These are phyloP conservation scores for Brachypodius melanocephalos DNA, from an alignment of 2,113 vertebrate species.

Conservation along the genomic window DNA sequence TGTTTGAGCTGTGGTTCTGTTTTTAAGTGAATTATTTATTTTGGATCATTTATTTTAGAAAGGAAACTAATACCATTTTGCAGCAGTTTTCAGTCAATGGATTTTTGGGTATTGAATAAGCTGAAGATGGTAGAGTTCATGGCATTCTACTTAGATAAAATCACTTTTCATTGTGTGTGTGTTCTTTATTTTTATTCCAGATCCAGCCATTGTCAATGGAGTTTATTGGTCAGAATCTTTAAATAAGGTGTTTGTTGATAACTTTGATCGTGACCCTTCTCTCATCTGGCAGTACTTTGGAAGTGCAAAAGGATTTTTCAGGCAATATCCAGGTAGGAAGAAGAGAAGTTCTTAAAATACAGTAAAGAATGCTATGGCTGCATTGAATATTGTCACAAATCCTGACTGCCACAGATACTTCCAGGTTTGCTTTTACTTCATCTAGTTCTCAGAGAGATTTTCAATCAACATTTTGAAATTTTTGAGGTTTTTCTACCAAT, in stretches of 20 bases:
- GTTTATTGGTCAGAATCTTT: conserved; percentile 98
- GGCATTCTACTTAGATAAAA: neutral
- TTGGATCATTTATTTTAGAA: neutral
- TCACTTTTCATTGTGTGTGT: neutral
- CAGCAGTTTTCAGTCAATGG: neutral
- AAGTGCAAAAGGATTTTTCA: conserved; percentile 97
- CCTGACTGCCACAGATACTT: neutral
- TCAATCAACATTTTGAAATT: neutral
- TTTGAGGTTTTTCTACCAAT: neutral
- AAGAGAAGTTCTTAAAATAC: neutral
- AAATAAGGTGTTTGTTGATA: conserved; percentile 98
- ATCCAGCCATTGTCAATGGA: conserved; percentile 95
- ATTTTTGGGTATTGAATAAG: neutral
- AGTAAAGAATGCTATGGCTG: neutral
- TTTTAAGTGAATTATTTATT: neutral
- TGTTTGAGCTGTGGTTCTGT: neutral
- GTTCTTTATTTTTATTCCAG: conserved; percentile 48
- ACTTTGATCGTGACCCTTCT: conserved; percentile 94
- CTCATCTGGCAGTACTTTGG: conserved; percentile 99
- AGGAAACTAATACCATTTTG: neutral
- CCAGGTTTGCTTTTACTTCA: neutral
- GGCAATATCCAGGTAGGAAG: conserved; percentile 94
- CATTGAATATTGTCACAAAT: neutral
- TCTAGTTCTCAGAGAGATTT: neutral
- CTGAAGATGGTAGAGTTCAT: neutral